These are phyloP conservation scores for Carassius gibelio DNA, from an alignment of 2,113 vertebrate genomes.

Conservation along the genomic window DNA sequence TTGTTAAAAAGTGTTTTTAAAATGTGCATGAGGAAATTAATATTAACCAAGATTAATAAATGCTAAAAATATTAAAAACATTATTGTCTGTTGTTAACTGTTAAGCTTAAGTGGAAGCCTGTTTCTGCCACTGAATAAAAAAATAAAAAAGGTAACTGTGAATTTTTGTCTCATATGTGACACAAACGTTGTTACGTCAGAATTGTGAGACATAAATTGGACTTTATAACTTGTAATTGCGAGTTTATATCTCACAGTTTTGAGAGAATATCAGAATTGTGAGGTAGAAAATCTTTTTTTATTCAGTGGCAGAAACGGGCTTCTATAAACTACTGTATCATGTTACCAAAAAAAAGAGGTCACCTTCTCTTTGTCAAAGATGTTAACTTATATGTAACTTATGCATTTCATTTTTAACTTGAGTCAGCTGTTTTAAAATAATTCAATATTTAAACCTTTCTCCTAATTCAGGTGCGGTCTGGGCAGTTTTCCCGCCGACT, in stretches of 20 bases:
- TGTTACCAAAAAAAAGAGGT: neutral
- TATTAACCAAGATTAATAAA: neutral
- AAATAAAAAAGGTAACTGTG: too few species aligned
- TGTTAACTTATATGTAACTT: neutral
- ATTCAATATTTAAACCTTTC: neutral
- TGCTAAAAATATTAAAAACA: neutral
- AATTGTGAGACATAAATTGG: too few species aligned
- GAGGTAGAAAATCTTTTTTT: neutral
- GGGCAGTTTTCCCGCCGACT: constrained; percentile 86
- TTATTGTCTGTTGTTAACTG: too few species aligned
- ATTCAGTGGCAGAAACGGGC: neutral
- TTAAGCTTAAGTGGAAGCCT: too few species aligned
- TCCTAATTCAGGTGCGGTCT: constrained; percentile 79
- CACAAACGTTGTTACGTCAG: neutral
- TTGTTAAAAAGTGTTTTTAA: neutral
- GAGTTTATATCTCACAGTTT: too few species aligned
- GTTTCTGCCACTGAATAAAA: too few species aligned
- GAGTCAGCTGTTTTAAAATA: neutral
- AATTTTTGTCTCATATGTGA: neutral
- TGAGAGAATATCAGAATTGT: too few species aligned
- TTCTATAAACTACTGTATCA: neutral
- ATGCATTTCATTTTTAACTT: neutral
- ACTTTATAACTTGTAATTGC: too few species aligned
- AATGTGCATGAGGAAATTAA: neutral
- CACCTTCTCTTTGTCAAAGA: neutral